phyloP scores from a whole-genome alignment of 2,113 vertebrate species.

The Campylomormyrus numenius region DNA sequence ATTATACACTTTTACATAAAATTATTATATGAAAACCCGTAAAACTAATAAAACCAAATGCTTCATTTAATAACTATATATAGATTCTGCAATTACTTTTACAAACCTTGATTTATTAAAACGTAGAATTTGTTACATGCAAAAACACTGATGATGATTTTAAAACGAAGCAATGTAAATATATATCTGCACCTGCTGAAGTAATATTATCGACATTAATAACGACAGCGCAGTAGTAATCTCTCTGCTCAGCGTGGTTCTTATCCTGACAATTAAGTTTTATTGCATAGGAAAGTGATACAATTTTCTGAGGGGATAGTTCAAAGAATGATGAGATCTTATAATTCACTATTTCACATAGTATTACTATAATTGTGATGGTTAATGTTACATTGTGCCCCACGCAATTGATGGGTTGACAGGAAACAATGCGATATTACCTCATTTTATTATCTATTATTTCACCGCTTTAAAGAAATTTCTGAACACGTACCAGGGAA shows the following conservation, averaged over 20 bases:
- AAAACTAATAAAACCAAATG: background rate
- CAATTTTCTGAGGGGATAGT: conserved; percentile 40
- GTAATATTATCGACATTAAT: conserved; percentile 8
- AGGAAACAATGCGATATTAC: background rate
- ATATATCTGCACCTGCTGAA: conserved; percentile 4
- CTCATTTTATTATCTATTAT: background rate
- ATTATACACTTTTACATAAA: background rate
- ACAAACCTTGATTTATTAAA: background rate
- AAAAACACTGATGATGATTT: background rate
- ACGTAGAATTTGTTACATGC: background rate
- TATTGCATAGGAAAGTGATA: conserved; percentile 48
- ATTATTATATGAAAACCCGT: background rate
- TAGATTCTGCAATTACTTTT: background rate
- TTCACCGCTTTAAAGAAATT: background rate
- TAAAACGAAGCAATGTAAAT: background rate
- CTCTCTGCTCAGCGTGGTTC: conserved; percentile 52
- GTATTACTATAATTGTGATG: conserved; percentile 42
- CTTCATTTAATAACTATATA: background rate
- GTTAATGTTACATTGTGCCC: conserved; percentile 50
- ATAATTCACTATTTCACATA: conserved; percentile 49
- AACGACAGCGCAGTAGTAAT: conserved; percentile 14
- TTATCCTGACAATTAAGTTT: conserved; percentile 64
- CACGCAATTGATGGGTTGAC: conserved; percentile 20
- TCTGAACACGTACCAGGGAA: background rate
- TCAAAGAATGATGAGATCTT: conserved; percentile 52